A percentile compares a stretch with the other conserved stretches of the same genome.
Evolutionary conservation across 1,140 invertebrate species (phyloP).

Genomic region (Pectinophora gossypiella): DNA sequence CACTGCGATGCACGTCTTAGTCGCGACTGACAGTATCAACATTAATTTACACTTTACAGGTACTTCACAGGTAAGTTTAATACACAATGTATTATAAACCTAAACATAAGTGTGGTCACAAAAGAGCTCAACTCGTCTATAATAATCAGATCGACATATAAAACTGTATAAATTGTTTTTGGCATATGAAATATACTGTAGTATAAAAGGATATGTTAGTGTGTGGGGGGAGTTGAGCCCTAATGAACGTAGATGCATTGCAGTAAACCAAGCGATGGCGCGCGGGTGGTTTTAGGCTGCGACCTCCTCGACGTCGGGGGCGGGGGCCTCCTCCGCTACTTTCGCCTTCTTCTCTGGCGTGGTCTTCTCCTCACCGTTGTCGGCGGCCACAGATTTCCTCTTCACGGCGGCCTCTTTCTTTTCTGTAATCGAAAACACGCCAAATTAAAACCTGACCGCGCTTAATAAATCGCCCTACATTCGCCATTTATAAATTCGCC

Average conservation of each 20-base stretch:
- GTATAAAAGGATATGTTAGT: slow-evolving; percentile 40
- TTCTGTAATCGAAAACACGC: slow-evolving; percentile 44
- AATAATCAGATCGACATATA: slow-evolving; percentile 41
- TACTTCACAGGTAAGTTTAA: slow-evolving; percentile 71
- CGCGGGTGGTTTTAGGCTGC: slow-evolving; percentile 75
- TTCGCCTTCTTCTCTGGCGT: slow-evolving; percentile 85
- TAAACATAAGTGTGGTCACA: slow-evolving; percentile 61
- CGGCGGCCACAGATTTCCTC: slow-evolving; percentile 82
- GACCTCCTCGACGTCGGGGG: slow-evolving; percentile 78
- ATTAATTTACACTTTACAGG: slow-evolving; percentile 73
- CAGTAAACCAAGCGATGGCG: slow-evolving; percentile 59
- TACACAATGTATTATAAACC: slow-evolving; percentile 66
- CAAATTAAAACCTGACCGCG: neutral
- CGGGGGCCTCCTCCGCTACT: slow-evolving; percentile 78
- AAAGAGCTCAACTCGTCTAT: slow-evolving; percentile 59
- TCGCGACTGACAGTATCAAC: slow-evolving; percentile 37
- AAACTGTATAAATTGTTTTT: slow-evolving; percentile 44
- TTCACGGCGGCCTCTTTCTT: slow-evolving; percentile 76
- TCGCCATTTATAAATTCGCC: slow-evolving; percentile 2
- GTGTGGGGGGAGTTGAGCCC: slow-evolving; percentile 50
- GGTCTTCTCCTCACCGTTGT: slow-evolving; percentile 76
- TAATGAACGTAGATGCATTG: slow-evolving; percentile 66
- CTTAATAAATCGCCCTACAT: neutral
- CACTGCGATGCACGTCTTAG: slow-evolving; percentile 59
- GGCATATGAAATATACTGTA: slow-evolving; percentile 17